phyloP scores from a whole-genome alignment of 2,113 vertebrate genomes.

The Thymallus thymallus region DNA sequence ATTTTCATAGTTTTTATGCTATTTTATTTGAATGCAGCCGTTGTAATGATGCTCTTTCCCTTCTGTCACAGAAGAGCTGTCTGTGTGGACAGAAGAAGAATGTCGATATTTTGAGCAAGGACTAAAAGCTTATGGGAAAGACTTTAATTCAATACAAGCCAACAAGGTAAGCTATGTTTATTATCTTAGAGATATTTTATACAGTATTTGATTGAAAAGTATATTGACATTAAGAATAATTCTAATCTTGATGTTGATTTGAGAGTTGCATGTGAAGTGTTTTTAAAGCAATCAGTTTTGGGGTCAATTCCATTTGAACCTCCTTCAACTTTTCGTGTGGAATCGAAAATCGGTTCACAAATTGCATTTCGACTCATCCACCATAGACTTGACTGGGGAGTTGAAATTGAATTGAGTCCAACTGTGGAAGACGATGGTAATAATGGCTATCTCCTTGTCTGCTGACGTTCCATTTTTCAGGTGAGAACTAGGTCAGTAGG shows the following conservation, averaged over 20 bases:
- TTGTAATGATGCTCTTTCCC: not conserved
- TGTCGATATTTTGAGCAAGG: constrained; percentile 95
- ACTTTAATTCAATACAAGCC: constrained; percentile 93
- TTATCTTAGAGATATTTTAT: not conserved
- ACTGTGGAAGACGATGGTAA: constrained; percentile 53
- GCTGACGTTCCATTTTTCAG: constrained; percentile 79
- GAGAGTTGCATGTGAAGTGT: constrained; percentile 18
- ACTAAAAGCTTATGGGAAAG: constrained; percentile 92
- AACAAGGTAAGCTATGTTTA: constrained; percentile 84
- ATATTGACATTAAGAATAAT: constrained; percentile 1
- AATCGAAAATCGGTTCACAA: constrained; percentile 31
- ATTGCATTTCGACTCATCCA: constrained; percentile 38
- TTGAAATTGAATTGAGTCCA: constrained; percentile 37
- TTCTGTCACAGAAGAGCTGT: constrained; percentile 84
- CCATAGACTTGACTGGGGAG: not conserved
- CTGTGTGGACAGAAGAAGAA: constrained; percentile 95
- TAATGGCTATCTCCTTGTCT: constrained; percentile 68
- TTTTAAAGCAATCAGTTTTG: constrained; percentile 20
- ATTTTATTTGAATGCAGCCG: not conserved
- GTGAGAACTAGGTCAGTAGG: constrained; percentile 97
- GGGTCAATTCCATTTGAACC: constrained; percentile 32
- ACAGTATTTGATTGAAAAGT: constrained; percentile 4
- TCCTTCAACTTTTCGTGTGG: constrained; percentile 19
- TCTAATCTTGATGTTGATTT: not conserved
- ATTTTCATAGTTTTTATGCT: not conserved